These are phyloP conservation scores for Pectinophora gossypiella DNA, from an alignment of 1,140 invertebrate species.

Conservation along the genomic window DNA sequence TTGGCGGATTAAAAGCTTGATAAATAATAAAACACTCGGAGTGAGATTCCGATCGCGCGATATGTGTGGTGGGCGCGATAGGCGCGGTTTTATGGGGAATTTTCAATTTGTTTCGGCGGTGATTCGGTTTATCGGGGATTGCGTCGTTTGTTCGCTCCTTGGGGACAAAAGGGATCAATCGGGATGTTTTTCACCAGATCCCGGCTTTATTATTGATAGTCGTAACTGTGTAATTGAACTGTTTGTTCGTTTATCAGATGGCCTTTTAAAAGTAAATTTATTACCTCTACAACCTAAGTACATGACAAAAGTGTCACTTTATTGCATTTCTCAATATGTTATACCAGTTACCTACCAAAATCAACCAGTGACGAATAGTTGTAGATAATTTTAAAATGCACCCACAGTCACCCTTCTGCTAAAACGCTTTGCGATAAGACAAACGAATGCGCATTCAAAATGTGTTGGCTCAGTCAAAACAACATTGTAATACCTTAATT, in stretches of 20 bases:
- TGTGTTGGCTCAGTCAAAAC: constrained; percentile 2
- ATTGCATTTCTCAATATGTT: too few species aligned
- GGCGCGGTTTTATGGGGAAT: constrained; percentile 39
- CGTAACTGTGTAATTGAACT: constrained; percentile 21
- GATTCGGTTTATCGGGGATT: constrained; percentile 29
- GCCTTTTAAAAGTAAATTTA: background rate
- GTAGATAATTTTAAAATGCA: background rate
- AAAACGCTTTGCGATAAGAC: background rate
- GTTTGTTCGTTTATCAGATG: constrained; percentile 12
- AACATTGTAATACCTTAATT: constrained; percentile 43
- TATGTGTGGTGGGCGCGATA: constrained; percentile 11
- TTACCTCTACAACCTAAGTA: too few species aligned
- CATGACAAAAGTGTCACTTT: too few species aligned
- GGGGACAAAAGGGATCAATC: constrained; percentile 19
- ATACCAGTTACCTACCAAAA: background rate
- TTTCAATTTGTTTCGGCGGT: constrained; percentile 60
- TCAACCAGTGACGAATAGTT: background rate
- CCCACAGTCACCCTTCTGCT: background rate
- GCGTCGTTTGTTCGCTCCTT: constrained; percentile 13
- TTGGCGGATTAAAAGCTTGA: constrained; percentile 57
- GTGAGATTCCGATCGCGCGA: constrained; percentile 24
- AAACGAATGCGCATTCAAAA: constrained; percentile 4
- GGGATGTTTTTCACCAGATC: constrained; percentile 16
- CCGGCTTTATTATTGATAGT: constrained; percentile 29
- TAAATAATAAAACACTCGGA: constrained; percentile 62